Conservation (phyloP, 2,113 vertebrate genomes). For the Melanerpes formicivorus region DNA sequence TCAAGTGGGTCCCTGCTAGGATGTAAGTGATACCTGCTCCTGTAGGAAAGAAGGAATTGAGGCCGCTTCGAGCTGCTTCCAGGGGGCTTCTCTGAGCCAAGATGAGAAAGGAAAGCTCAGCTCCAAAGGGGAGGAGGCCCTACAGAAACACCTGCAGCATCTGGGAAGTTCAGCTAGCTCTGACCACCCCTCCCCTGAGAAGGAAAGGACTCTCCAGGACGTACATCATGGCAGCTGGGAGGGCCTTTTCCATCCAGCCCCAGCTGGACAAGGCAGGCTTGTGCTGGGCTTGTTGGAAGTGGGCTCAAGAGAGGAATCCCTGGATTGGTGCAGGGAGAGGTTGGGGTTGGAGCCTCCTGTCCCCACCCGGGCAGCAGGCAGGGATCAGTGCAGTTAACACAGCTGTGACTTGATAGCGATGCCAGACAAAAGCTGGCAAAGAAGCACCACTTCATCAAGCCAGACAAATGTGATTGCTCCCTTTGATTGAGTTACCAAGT, state of each 20-base stretch:
- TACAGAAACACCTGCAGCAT: neutral
- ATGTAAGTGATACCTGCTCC: constrained; percentile 16
- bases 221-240: neutral
- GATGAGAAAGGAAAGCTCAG: neutral
- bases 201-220: neutral
- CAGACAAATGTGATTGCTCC: constrained; percentile 40
- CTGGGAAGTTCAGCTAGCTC: rapidly evolving
- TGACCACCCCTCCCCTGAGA: neutral
- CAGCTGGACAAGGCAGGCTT: neutral
- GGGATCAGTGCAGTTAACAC: neutral
- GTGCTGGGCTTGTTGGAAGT: neutral
- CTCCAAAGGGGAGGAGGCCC: neutral
- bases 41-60: neutral
- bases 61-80: neutral
- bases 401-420: neutral
- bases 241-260: neutral
- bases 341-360: neutral
- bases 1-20: neutral
- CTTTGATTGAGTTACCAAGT: constrained; percentile 61
- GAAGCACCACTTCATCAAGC: constrained; percentile 53
- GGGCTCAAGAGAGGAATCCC: neutral
- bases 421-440: constrained; percentile 50
- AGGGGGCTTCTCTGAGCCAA: neutral
- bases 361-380: neutral
- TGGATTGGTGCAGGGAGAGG: neutral